Evolutionary conservation across 2,113 vertebrate genomes (phyloP).

Genomic region (Ciconia stormi): DNA sequence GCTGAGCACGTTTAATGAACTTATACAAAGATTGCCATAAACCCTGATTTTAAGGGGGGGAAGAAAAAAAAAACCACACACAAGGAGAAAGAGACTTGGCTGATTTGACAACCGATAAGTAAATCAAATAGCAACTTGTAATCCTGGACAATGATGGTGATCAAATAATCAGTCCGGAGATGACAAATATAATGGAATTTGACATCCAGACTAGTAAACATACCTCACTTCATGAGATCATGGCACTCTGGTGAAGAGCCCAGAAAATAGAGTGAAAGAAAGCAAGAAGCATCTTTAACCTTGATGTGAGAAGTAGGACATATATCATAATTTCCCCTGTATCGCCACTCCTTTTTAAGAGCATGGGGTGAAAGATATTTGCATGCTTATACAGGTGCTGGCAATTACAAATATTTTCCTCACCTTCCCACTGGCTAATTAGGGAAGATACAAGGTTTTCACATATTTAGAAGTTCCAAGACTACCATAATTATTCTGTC

Average conservation of each 20-base stretch:
- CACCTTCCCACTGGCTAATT: not conserved
- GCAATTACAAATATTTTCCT: not conserved
- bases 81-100: not conserved
- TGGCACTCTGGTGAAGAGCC: not conserved
- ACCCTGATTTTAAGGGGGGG: not conserved
- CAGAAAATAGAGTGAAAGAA: not conserved
- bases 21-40: not conserved
- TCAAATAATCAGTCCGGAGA: not conserved
- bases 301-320: not conserved
- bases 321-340: not conserved
- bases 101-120: not conserved
- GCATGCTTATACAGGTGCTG: not conserved
- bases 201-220: not conserved
- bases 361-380: not conserved
- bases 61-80: not conserved
- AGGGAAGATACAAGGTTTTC: not conserved
- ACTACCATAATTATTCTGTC: not conserved
- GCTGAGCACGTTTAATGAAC: not conserved
- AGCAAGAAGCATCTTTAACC: not conserved
- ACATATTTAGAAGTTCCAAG: not conserved
- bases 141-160: not conserved
- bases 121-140: not conserved
- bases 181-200: not conserved
- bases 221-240: not conserved
- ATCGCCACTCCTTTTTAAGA: not conserved